Evolutionary conservation across 1,140 invertebrate species (phyloP).

Genomic region (Atta texana): DNA sequence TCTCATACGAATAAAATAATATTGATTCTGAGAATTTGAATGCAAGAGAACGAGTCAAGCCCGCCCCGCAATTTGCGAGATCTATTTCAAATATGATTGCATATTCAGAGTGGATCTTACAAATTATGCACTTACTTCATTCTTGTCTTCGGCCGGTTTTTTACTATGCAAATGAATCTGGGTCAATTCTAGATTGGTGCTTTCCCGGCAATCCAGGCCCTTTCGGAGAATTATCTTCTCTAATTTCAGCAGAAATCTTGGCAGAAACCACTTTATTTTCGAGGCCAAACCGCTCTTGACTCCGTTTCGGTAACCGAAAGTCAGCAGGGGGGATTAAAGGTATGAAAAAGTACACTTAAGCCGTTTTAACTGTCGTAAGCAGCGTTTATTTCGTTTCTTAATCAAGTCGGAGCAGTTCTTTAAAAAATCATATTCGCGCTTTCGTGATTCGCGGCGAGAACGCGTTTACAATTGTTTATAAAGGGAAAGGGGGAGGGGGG

Average conservation of each 20-base stretch:
- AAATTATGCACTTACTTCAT: constrained; percentile 25
- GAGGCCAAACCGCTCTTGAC: neutral
- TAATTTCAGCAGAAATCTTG: constrained; percentile 29
- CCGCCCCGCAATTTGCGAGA: constrained; percentile 8
- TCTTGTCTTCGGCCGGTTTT: constrained; percentile 1
- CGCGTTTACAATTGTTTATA: constrained; percentile 68
- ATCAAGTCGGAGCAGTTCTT: constrained; percentile 76
- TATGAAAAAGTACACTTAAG: neutral
- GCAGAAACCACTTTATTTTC: constrained; percentile 27
- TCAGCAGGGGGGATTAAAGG: neutral
- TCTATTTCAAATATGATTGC: constrained; percentile 8
- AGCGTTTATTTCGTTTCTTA: constrained; percentile 80
- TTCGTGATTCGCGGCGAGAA: constrained; percentile 71
- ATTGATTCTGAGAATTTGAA: neutral
- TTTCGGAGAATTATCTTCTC: constrained; percentile 17
- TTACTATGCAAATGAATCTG: constrained; percentile 36
- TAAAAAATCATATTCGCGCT: constrained; percentile 75
- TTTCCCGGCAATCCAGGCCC: neutral
- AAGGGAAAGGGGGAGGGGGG: neutral
- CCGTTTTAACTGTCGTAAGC: constrained; percentile 76
- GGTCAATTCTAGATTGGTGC: constrained; percentile 46
- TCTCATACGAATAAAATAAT: neutral
- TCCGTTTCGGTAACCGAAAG: neutral
- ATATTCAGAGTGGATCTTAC: constrained; percentile 18
- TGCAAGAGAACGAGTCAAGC: neutral